phyloP scores from a whole-genome alignment of 2,113 vertebrate species.

The Speoplatyrhinus poulsoni region DNA sequence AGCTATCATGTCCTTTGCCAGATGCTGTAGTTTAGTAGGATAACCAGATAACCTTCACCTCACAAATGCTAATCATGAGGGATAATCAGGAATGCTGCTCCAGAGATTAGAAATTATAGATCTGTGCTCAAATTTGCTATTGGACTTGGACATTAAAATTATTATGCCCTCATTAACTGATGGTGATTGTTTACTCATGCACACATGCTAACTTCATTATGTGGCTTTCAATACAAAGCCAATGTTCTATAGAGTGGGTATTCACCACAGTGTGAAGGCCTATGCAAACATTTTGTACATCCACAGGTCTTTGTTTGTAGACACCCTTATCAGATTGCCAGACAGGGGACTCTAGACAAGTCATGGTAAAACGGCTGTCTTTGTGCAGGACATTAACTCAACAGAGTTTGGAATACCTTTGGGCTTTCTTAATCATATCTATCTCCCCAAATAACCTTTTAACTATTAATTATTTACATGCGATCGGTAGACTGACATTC shows the following conservation, averaged over 20 bases:
- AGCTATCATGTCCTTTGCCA: slow-evolving; percentile 32
- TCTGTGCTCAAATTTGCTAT: neutral
- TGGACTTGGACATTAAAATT: neutral
- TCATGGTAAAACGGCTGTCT: neutral
- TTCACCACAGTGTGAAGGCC: neutral
- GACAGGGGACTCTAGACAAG: too few relatives aligned
- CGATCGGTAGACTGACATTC: neutral
- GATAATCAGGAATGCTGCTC: neutral
- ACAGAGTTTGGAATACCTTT: neutral
- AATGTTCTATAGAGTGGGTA: neutral
- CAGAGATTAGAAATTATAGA: slow-evolving; percentile 1
- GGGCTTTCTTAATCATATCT: neutral
- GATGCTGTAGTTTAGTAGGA: slow-evolving; percentile 33
- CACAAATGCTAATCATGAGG: neutral
- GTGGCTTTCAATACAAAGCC: neutral
- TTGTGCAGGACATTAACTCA: neutral
- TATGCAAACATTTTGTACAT: neutral
- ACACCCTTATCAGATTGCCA: neutral
- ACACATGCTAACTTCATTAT: neutral
- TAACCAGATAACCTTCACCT: slow-evolving; percentile 11
- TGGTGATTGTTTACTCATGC: neutral
- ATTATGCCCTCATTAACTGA: neutral
- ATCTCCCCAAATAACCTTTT: too few relatives aligned
- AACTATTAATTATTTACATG: neutral
- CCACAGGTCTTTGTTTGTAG: neutral